Base-by-base conservation (phyloP, 2,113 vertebrate genomes). In the Leptobrachium ailaonicum region DNA sequence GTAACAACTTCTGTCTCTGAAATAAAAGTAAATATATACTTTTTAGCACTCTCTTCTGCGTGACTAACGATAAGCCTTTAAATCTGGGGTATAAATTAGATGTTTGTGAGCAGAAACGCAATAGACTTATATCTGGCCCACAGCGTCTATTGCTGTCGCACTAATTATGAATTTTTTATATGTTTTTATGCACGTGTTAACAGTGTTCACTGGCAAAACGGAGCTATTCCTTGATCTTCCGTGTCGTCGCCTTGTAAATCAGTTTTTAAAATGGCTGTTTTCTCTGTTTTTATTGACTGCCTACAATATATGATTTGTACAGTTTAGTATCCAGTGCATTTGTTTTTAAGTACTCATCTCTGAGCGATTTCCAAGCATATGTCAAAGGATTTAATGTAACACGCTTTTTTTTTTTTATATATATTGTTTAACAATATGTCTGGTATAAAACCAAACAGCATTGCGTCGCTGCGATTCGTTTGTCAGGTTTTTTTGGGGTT, bases 11-110 rank as follows among this genome's bases (percentile, higher is more conserved):
- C 86, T 85, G 86, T 87, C 87, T 89, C 85, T 47, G 82, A 86
- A 89, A 90, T 90, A 83, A 85, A 90, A 89, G 86, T 81, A 90
- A 85, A 88, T 85, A 89, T 6, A 85, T 85, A 86, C 84, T 88
- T 87, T 87, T 87, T 85, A 84, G 86, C 60, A 41, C 84, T 70
- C 80, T 76, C 80, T 86, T 88, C 86, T 86, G 88, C 87, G 77
- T 60, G 53, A 66, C 85, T 88, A 80, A 83, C 77, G 82, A 75
- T 86, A 84, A 87, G 60, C 85, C 83, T 86, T 84, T 90, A 87
- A 89, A 90, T 88, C 87, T 89, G 73, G 87, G 82, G 69, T 79
- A 87, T 66, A 91, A 88, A 90, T 90, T 73, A 74, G 88, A 86
- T 83, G 84, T 87, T 88, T 85, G 85, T 88, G 83, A 85, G 85